phyloP scores from a whole-genome alignment of 2,797 vertebrate species.

The Micrastur ruficollis region DNA sequence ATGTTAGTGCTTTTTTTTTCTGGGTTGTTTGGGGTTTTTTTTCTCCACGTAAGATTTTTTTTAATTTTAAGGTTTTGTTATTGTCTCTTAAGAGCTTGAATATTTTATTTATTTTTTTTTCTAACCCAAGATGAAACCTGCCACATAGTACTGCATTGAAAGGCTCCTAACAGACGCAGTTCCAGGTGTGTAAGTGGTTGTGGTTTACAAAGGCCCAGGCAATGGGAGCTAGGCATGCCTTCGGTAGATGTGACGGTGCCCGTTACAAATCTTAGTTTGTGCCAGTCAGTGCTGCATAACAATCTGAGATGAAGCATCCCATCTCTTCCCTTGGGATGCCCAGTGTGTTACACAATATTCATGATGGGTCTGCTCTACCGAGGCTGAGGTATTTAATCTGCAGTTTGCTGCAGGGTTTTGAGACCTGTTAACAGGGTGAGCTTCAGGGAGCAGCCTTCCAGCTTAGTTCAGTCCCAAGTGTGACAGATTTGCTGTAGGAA shows the following conservation, averaged over 20 bases:
- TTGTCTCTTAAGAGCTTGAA: background rate
- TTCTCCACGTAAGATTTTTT: background rate
- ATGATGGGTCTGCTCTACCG: background rate
- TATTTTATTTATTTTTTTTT: background rate
- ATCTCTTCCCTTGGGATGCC: background rate
- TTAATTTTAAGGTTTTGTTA: background rate
- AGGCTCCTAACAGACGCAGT: background rate
- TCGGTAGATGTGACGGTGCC: background rate
- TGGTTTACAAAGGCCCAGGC: background rate
- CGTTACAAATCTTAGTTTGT: background rate
- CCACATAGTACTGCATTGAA: no score
- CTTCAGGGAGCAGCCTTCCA: background rate
- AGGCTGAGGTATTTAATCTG: background rate
- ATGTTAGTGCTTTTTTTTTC: background rate
- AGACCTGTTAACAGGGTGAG: background rate
- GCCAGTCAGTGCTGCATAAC: background rate
- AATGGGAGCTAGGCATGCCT: background rate
- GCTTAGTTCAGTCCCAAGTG: background rate
- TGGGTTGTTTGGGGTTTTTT: accelerated
- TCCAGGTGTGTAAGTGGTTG: background rate
- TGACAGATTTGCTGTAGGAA: background rate
- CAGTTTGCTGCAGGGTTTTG: background rate
- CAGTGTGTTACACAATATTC: background rate
- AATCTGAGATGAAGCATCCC: background rate
- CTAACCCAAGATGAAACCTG: background rate